Evolutionary conservation across 2,113 vertebrate genomes (phyloP).

Genomic region (Taxidea taxus): DNA sequence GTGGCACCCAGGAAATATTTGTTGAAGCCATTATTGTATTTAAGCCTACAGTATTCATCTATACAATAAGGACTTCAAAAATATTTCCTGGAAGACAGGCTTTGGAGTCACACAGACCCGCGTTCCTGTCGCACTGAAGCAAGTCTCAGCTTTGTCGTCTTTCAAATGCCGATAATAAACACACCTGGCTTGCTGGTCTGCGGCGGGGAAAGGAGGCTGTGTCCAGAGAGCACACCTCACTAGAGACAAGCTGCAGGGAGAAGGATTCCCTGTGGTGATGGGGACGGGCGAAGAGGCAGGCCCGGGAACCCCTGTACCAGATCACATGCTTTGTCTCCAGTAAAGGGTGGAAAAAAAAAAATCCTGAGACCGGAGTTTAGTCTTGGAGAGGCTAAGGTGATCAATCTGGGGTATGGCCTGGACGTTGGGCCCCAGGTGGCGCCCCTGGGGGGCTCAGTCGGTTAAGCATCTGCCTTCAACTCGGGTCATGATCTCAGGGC

Average conservation of each 20-base stretch:
- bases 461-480: not conserved
- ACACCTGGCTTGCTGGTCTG: not conserved
- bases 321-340: not conserved
- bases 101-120: not conserved
- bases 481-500: no score
- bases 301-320: not conserved
- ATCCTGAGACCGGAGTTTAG: not conserved
- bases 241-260: not conserved
- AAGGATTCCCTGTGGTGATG: not conserved
- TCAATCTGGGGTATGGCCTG: not conserved
- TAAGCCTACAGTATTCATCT: not conserved
- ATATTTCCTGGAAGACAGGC: not conserved
- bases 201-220: not conserved
- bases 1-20: not conserved
- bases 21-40: not conserved
- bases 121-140: not conserved
- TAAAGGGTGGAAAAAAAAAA: not conserved
- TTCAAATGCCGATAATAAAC: not conserved
- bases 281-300: not conserved
- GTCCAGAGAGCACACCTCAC: not conserved
- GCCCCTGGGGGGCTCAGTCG: no score
- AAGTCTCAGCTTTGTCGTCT: not conserved
- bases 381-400: not conserved
- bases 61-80: not conserved
- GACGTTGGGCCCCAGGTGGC: not conserved